Conservation (phyloP, 2,888 invertebrate species). For the Proisotoma minuta region DNA sequence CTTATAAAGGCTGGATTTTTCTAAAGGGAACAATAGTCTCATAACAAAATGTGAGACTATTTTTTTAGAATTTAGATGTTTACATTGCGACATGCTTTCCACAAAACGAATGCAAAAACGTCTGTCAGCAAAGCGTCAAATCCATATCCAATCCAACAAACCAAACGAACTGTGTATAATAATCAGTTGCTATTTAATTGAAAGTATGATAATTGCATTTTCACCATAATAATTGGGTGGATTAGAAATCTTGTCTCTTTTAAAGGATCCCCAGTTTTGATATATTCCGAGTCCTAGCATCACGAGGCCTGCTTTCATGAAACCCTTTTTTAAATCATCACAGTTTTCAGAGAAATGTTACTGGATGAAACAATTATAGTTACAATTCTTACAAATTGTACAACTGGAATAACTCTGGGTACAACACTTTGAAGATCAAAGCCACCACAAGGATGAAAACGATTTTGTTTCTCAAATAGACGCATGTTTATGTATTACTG, state of each 20-base stretch:
- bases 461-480: not conserved
- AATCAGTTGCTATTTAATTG: too few species aligned
- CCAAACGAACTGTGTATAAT: not conserved
- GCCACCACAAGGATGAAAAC: slow-evolving; percentile 8
- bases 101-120: not conserved
- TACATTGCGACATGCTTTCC: not conserved
- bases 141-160: not conserved
- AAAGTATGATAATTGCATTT: not conserved
- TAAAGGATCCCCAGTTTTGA: not conserved
- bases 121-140: not conserved
- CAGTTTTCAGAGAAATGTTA: too few species aligned
- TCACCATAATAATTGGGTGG: not conserved
- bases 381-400: not conserved
- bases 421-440: not conserved
- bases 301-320: not conserved
- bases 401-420: not conserved
- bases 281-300: not conserved
- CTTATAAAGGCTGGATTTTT: not conserved
- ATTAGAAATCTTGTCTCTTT: not conserved
- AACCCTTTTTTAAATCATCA: not conserved
- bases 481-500: too few species aligned
- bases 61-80: not conserved
- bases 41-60: not conserved
- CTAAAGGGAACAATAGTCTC: not conserved
- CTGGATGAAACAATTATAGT: not conserved